Evolutionary conservation across 2,888 invertebrate genomes (phyloP), one percentile per base, ranked within the genome.

Genomic region (Drosophila mimica): DNA sequence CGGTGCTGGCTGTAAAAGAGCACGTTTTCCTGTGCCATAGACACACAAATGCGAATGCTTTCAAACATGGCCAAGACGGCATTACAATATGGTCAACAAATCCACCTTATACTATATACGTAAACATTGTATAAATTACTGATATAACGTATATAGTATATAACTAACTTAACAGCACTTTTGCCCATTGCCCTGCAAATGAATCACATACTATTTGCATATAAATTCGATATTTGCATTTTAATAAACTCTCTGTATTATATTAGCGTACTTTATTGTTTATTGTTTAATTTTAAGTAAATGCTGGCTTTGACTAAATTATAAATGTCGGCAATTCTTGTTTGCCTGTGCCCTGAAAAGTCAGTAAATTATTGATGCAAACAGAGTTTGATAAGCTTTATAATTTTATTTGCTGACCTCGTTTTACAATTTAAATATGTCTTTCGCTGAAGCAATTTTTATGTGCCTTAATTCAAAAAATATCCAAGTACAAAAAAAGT

Each of bases 21-120:
- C 78, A 74, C 70, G 77, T 75, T 71, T 64, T 11, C 40, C 58
- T 58, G 46, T 71, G 51, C 36, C 53, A 38, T 31, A 62, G 34
- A 34, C 53, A 34, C 57, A 51, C 60, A 31, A 63, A 62, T 48
- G 61, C 40, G 52, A 63, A 36, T 60, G 51, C 60, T 54, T 65
- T 56, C 20, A 49, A 67, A 17, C 53, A 64, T 67, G 54, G 66
- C 57, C 57, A 48, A 51, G 20, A 49, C 49, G 17, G 30, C 60
- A 49, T 20, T 28, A 57, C 43, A 48, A 46, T 65, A 61, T 59
- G 59, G 54, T 40, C 38, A 61, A 43, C 38, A 62, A 48, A 33
- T 63, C 33, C 30, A 51, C 46, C 30, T 63, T 54, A 62, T 49
- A 69, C 53, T 28, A 30, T 34, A 28, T 49, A 49, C 17, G 6